phyloP scores from a whole-genome alignment of 2,113 vertebrate species.

The Melanotaenia duboulayi region DNA sequence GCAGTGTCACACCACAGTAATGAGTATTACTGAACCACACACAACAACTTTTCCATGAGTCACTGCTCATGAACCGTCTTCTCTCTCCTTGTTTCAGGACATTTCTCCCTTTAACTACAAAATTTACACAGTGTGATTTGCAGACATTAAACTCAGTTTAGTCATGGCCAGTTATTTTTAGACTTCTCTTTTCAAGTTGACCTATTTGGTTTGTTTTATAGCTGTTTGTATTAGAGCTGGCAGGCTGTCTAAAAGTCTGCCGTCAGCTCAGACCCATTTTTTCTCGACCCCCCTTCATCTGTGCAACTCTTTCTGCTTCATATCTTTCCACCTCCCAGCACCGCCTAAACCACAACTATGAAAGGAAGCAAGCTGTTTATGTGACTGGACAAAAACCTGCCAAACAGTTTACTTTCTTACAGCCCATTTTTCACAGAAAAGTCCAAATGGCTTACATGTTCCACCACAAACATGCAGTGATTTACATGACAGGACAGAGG shows the following conservation, averaged over 20 bases:
- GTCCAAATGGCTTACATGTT: too few relatives aligned
- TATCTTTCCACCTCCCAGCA: constrained; percentile 17
- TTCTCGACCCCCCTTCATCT: constrained; percentile 33
- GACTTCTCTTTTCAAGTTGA: constrained; percentile 31
- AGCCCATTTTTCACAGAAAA: constrained; percentile 51
- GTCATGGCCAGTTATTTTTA: constrained; percentile 51
- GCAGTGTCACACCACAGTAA: constrained; percentile 43
- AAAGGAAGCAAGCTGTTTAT: constrained; percentile 63
- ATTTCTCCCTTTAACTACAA: background rate
- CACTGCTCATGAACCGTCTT: background rate
- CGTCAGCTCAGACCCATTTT: constrained; percentile 18
- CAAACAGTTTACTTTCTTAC: constrained; percentile 42
- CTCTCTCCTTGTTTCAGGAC: background rate
- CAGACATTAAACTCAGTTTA: background rate
- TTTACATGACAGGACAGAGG: constrained; percentile 22
- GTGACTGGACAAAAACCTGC: constrained; percentile 51
- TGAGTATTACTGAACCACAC: constrained; percentile 42
- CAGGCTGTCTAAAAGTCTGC: constrained; percentile 52
- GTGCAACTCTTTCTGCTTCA: constrained; percentile 26
- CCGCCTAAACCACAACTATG: constrained; percentile 56
- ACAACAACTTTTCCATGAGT: constrained; percentile 4
- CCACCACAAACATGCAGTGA: constrained; percentile 2
- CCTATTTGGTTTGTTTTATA: constrained; percentile 47
- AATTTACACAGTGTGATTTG: constrained; percentile 16
- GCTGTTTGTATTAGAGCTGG: constrained; percentile 39